Percentiles rank a stretch among this genome's conserved stretches.
Conservation (phyloP, 37 sponge, comb jelly and placozoan species). For the Amphimedon queenslandica region DNA sequence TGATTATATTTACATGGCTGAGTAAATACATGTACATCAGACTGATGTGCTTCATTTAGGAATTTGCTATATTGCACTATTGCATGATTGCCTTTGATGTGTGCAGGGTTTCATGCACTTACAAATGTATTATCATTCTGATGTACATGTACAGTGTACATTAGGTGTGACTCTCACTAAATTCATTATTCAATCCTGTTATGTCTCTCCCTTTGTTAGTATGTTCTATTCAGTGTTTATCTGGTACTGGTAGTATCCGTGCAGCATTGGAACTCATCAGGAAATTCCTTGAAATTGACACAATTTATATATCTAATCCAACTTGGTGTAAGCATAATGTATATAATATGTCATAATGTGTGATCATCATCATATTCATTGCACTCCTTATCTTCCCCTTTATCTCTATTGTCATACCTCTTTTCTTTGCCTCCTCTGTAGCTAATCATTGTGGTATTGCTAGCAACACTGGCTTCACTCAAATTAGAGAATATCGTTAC, state of each 20-base stretch:
- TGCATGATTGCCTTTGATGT: too few relatives aligned
- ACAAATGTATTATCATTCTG: too few relatives aligned
- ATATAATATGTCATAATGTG: too few relatives aligned
- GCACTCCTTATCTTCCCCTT: background rate
- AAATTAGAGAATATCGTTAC: slow-evolving; percentile 65
- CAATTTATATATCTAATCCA: slow-evolving; percentile 58
- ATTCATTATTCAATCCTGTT: background rate
- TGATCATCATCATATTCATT: background rate
- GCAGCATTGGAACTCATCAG: slow-evolving; percentile 52
- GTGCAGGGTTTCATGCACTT: too few relatives aligned
- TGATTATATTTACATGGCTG: too few relatives aligned
- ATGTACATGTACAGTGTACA: too few relatives aligned
- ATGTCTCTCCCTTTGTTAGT: slow-evolving; percentile 63
- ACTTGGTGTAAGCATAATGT: slow-evolving; percentile 66
- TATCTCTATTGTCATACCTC: too few relatives aligned
- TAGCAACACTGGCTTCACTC: slow-evolving; percentile 26
- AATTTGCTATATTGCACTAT: too few relatives aligned
- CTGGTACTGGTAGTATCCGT: slow-evolving; percentile 63
- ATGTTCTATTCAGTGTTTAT: slow-evolving; percentile 72
- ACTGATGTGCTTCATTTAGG: too few relatives aligned
- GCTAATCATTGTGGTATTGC: slow-evolving; percentile 58
- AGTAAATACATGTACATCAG: too few relatives aligned
- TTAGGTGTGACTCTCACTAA: too few relatives aligned
- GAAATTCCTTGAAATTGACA: slow-evolving; percentile 6
- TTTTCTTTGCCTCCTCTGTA: background rate